Evolutionary conservation across 1,140 invertebrate species (phyloP).

Genomic region (Aphis gossypii): DNA sequence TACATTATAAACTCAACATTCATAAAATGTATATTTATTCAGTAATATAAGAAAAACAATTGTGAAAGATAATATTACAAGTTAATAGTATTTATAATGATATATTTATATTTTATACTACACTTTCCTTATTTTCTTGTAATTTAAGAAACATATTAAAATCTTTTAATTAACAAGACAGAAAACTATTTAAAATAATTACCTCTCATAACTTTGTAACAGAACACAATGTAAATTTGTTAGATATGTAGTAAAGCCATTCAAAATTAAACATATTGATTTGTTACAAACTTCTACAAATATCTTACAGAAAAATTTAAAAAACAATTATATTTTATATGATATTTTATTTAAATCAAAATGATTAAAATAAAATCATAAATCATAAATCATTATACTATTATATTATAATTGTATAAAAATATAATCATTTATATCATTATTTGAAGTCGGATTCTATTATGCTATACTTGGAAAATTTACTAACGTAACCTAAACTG

Average conservation of each 20-base stretch:
- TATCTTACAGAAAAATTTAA: background rate
- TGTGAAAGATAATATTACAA: background rate
- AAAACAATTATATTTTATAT: background rate
- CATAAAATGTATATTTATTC: background rate
- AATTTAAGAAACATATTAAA: background rate
- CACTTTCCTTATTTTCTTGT: background rate
- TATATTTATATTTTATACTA: background rate
- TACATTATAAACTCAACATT: background rate
- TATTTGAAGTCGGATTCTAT: background rate
- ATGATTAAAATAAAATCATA: background rate
- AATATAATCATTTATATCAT: background rate
- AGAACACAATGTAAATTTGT: background rate
- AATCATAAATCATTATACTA: background rate
- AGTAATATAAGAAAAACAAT: background rate
- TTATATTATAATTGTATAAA: background rate
- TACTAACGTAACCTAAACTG: background rate
- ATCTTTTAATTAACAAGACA: background rate
- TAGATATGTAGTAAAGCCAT: background rate
- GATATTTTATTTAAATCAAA: background rate
- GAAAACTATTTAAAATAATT: background rate
- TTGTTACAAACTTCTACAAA: background rate
- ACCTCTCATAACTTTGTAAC: slow-evolving; percentile 7
- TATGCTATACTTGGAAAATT: background rate
- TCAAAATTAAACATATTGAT: background rate
- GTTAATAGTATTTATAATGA: background rate